Percentiles rank a stretch among this genome's conserved stretches.
Evolutionary conservation across 2,797 vertebrate genomes (phyloP).

Genomic region (Sebastolobus alascanus): DNA sequence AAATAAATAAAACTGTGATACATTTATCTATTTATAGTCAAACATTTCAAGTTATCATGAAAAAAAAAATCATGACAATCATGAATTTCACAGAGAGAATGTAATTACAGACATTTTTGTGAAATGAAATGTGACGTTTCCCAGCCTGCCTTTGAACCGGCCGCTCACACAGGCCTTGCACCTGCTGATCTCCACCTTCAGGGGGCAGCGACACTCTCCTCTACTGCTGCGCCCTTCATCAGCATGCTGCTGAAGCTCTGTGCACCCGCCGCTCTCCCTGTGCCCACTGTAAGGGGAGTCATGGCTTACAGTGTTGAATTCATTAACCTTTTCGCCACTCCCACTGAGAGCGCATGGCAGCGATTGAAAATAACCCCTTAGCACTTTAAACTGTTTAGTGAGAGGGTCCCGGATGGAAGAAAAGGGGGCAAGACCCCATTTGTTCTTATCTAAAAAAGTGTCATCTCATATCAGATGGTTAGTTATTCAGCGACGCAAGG

Average conservation of each 20-base stretch:
- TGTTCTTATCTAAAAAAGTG: slow-evolving; percentile 83
- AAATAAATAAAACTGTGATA: not conserved
- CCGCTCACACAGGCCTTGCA: slow-evolving; percentile 35
- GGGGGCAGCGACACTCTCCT: slow-evolving; percentile 81
- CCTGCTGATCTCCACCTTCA: slow-evolving; percentile 57
- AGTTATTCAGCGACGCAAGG: slow-evolving; percentile 83
- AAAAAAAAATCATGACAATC: too few relatives aligned
- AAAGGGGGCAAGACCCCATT: slow-evolving; percentile 70
- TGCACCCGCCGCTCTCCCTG: slow-evolving; percentile 50
- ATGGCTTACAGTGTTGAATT: slow-evolving; percentile 80
- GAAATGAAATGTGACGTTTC: slow-evolving; percentile 13
- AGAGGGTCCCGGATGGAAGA: slow-evolving; percentile 41
- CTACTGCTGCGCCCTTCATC: slow-evolving; percentile 47
- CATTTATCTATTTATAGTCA: not conserved
- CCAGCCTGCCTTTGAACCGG: not conserved
- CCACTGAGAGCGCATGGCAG: slow-evolving; percentile 68
- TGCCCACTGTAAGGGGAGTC: slow-evolving; percentile 74
- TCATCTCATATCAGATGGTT: slow-evolving; percentile 85
- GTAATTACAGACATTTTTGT: not conserved
- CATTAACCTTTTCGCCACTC: slow-evolving; percentile 86
- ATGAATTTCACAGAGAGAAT: not conserved
- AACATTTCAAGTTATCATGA: not conserved
- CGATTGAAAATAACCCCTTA: slow-evolving; percentile 71
- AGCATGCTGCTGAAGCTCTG: slow-evolving; percentile 69
- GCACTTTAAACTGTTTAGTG: slow-evolving; percentile 73